Evolutionary conservation across 2,888 invertebrate species (phyloP), one percentile per base, ranked within the genome.

Genomic region (Ophion obscuratus): DNA sequence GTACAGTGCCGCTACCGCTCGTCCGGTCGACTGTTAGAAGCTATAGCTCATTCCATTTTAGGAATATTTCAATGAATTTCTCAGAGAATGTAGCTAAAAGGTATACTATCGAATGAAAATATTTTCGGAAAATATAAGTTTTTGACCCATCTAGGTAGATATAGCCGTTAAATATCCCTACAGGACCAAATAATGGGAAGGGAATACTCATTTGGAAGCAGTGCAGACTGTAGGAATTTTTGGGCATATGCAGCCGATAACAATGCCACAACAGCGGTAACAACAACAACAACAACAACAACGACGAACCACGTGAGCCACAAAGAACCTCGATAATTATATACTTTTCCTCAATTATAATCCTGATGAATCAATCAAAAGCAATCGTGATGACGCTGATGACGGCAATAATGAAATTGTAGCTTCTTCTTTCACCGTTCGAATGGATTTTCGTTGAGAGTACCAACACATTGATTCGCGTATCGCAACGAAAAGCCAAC

Each of bases 391-490:
- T 53, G 17, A 53, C 3, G 17, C 5, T 5, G 17, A 53, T 17
- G 17, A 53, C 17, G 40, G 40, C 40, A 40, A 53, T 17, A 53
- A 53, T 53, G 2, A 53, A 53, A 53, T 53, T 5, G 53, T 53
- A 17, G 53, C 53, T 53, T 53, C 53, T 53, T 53, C 53, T 53
- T 27, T 66, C 66, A 36, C 31, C 62, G 62, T 66, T 36, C 27
- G 31, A 27, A 36, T 36, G 31, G 36, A 71, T 71, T 71, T 71
- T 71, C n/a, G 10, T 68, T 24, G 61, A 61, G 62, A 47, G 36
- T 71, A 36, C 24, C 6, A 62, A 44, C 59, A 44, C 20, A 40
- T 61, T n/a, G 3, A 64, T 64, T 44, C n/a, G 17, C 47, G 24
- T n/a, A 14, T 24, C 6, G 7, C 27, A 36, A 67, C 20, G 44